Base-by-base conservation (phyloP, 2,797 vertebrate species). In the Lophius americanus region DNA sequence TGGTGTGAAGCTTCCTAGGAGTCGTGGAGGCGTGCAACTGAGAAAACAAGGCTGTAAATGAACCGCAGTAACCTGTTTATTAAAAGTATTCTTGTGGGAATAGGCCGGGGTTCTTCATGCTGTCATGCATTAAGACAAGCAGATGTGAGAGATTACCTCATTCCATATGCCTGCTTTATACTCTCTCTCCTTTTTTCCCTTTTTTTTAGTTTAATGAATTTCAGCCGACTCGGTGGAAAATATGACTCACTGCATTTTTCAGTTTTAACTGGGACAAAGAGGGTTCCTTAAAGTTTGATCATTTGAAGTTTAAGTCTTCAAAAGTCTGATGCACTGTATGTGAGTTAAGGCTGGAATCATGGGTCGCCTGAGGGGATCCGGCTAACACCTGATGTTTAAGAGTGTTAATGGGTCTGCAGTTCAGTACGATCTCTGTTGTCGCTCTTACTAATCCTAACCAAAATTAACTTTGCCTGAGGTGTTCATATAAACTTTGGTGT, bases 241-340 rank as follows among this genome's bases (percentile, higher is more conserved):
- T 41, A 9, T 12, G 41, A 55, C 32, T 51, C 1, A 50, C 23
- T 33, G 56, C 55, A 23, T 63, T 57, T 70, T 46, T 67, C 3
- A 7, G 39, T 51, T 65, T 12, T 3, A 49, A 70, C 57, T 47
- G 42, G 6, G 5, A 53, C 13, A 38, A 2, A 33, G 23, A 23
- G 23, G 23, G 23, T 23, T 23, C 23, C 23, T 23, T 23, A 23
- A 23, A 23, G 23, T 23, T 23, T 23, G 23, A 23, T 23, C 23
- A 23, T 23, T 23, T 23, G 23, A 23, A 23, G 23, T 23, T 23
- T 23, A 23, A 23, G 23, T 2, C 23, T 23, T 23, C 23, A 23
- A 23, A 23, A 23, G 23, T 23, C 23, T 23, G 23, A 23, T 1
- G 23, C 23, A 23, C 23, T 23, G 23, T 23, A 23, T 23, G 2